Base-by-base conservation (phyloP, 2,113 vertebrate species). In the Shinisaurus crocodilurus region DNA sequence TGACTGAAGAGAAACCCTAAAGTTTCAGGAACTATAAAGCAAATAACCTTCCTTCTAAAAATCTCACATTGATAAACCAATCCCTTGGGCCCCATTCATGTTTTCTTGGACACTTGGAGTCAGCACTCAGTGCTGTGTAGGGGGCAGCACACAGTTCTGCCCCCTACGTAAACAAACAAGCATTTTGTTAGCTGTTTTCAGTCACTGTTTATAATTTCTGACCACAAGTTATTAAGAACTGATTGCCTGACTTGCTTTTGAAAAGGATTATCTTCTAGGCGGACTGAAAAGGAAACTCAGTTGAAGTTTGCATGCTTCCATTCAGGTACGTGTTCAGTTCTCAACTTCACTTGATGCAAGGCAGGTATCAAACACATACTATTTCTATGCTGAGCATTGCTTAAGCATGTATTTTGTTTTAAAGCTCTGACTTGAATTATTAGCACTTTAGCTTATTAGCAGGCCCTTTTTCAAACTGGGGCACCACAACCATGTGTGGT, bases 301-400 rank as follows among this genome's bases (percentile, higher is more conserved):
- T 88, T 88, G 54, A 1, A 9, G 0, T 1, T 34, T 85, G 82
- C 81, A 48, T 89, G 82, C 70, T 88, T 90, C 1, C 1, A 4
- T 34, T 85, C 37, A 89, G 57, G 63, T 82, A 50, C 16, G 0
- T 76, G 50, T 85, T 83, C 63, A 85, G 43, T 75, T 34, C 74
- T 2, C 72, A 48, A 48, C 95, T 92, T 94, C 82, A 80, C 75
- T 63, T 83, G 86, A 90, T 9, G 2, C 85, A 87, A 95, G 0
- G 5, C 25, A 0, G 16, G 67, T 91, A 88, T 67, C 34, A 91
- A 92, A 0, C 93, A 93, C 88, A 87, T 92, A 90, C 37, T 90
- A 81, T 60, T 45, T 85, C 75, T 85, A 91, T 43, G 65, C 3
- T 87, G 83, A 8, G 34, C 79, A 34, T 9, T 10, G 23, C 57